A percentile compares a stretch with the other conserved stretches of the same genome.
phyloP scores from a whole-genome alignment of 2,113 vertebrate genomes.

The Nothoprocta pentlandii region DNA sequence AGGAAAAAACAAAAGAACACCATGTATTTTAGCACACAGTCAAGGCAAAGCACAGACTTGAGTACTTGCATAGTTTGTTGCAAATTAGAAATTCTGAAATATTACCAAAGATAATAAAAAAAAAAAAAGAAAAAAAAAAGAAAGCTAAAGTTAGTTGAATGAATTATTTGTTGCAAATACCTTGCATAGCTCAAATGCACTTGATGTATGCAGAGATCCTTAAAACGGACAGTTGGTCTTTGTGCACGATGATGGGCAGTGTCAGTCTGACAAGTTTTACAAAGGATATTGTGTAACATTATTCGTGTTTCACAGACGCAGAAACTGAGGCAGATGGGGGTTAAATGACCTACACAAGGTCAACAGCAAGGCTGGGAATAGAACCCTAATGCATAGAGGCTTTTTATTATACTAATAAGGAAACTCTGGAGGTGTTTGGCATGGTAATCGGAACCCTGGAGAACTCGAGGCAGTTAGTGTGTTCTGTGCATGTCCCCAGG shows the following conservation, averaged over 20 bases:
- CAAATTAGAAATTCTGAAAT: neutral
- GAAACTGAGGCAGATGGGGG: slow-evolving; percentile 72
- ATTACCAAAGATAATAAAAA: neutral
- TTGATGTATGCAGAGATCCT: neutral
- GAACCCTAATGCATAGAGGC: slow-evolving; percentile 57
- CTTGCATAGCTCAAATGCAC: neutral
- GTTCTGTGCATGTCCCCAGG: slow-evolving; percentile 61
- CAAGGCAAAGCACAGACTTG: neutral
- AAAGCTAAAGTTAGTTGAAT: neutral
- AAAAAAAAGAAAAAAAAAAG: neutral
- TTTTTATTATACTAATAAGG: slow-evolving; percentile 78
- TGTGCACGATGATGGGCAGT: neutral
- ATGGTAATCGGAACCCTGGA: slow-evolving; percentile 73
- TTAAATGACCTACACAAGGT: slow-evolving; percentile 69
- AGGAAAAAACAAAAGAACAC: neutral
- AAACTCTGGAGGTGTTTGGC: slow-evolving; percentile 72
- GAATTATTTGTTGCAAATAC: neutral
- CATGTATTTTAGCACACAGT: neutral
- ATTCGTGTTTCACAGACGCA: slow-evolving; percentile 10
- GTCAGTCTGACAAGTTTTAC: neutral
- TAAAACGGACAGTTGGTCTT: neutral
- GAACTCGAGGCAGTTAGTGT: slow-evolving; percentile 30
- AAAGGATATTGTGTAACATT: neutral
- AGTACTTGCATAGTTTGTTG: neutral
- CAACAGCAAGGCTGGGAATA: slow-evolving; percentile 71